phyloP scores from a whole-genome alignment of 2,113 vertebrate genomes.

The Nipponia nippon region DNA sequence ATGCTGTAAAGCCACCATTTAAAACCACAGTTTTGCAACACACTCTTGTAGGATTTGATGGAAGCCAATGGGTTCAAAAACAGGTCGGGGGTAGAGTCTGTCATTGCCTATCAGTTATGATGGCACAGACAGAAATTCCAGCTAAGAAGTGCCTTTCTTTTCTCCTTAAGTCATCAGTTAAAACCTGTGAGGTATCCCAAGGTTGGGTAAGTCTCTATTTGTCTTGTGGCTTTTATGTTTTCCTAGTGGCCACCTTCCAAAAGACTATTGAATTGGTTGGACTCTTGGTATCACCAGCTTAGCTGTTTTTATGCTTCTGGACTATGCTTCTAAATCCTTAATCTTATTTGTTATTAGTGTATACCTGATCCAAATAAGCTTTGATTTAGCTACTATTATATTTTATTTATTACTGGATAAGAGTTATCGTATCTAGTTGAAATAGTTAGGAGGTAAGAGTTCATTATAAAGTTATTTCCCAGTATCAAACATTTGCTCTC shows the following conservation, averaged over 20 bases:
- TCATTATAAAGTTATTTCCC: background rate
- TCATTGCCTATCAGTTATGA: background rate
- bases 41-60: background rate
- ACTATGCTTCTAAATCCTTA: background rate
- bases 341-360: background rate
- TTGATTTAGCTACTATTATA: background rate
- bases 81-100: background rate
- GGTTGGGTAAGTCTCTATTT: background rate
- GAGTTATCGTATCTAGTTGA: background rate
- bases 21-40: background rate
- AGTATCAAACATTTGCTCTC: background rate
- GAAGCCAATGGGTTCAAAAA: background rate
- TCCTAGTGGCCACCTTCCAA: background rate
- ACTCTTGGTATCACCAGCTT: background rate
- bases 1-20: background rate
- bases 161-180: background rate
- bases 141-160: background rate
- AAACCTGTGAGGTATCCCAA: background rate
- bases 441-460: background rate
- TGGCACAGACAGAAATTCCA: background rate
- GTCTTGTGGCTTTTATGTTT: background rate
- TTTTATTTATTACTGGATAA: background rate
- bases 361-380: background rate
- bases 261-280: background rate
- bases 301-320: background rate